phyloP scores from a whole-genome alignment of 2,113 vertebrate species.

The Tachysurus fulvidraco region DNA sequence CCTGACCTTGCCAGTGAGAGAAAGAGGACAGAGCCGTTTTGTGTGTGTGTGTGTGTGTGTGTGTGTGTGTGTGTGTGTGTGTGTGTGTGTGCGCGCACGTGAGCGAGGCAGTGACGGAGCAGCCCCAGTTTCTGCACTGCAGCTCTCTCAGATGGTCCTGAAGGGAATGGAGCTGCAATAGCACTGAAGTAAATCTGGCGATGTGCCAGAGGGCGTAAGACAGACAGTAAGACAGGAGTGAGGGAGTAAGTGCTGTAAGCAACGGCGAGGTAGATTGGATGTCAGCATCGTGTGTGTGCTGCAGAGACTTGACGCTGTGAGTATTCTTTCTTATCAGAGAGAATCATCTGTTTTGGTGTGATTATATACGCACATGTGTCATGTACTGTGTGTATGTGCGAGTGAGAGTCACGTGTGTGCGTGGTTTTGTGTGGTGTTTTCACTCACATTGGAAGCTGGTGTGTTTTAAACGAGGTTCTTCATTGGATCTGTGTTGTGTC shows the following conservation, averaged over 20 bases:
- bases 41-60: constrained; percentile 44
- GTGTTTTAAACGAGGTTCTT: not conserved
- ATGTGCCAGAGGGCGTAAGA: constrained; percentile 27
- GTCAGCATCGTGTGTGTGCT: constrained; percentile 27
- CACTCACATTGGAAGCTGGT: not conserved
- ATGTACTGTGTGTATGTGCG: not conserved
- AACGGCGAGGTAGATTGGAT: constrained; percentile 4
- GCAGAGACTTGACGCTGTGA: constrained; percentile 26
- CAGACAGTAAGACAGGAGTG: too few species aligned
- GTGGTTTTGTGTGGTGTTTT: not conserved
- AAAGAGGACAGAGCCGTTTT: constrained; percentile 39
- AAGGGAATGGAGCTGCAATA: constrained; percentile 33
- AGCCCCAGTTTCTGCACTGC: constrained; percentile 51
- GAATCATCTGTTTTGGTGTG: not conserved
- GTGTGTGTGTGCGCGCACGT: constrained; percentile 18
- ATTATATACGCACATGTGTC: not conserved
- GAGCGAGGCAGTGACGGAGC: constrained; percentile 31
- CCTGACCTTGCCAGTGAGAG: constrained; percentile 55
- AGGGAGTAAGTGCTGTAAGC: too few species aligned
- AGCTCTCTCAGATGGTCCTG: constrained; percentile 35
- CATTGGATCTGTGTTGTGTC: not conserved
- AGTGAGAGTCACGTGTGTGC: not conserved
- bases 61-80: constrained; percentile 42
- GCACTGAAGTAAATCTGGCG: constrained; percentile 39
- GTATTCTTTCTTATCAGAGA: constrained; percentile 15